Conservation (phyloP, 1,140 invertebrate species). For the Nautilus pompilius region DNA sequence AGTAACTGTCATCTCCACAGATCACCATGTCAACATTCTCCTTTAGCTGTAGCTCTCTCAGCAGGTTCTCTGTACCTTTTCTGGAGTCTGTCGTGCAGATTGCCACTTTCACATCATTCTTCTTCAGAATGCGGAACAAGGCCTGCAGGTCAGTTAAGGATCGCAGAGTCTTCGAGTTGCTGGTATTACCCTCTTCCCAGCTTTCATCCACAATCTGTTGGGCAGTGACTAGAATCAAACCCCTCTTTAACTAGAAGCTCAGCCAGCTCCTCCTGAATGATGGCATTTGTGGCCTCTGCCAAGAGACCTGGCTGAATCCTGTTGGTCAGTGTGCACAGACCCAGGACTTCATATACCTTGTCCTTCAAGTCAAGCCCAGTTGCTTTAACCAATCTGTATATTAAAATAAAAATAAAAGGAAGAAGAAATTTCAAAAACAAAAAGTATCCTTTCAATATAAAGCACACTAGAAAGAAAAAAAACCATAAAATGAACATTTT, state of each 20-base stretch:
- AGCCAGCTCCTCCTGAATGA: constrained; percentile 45
- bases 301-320: constrained; percentile 54
- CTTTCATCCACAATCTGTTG: constrained; percentile 25
- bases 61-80: constrained; percentile 44
- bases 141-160: constrained; percentile 49
- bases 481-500: too few species aligned
- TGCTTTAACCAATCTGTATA: constrained; percentile 33
- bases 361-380: constrained; percentile 37
- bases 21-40: constrained; percentile 53
- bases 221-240: constrained; percentile 25
- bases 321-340: constrained; percentile 44
- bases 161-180: constrained; percentile 38
- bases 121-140: constrained; percentile 53
- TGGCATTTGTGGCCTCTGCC: constrained; percentile 53
- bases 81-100: constrained; percentile 57
- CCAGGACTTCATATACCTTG: constrained; percentile 54
- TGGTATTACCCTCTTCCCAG: constrained; percentile 37
- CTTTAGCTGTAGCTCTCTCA: constrained; percentile 43
- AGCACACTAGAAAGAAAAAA: too few species aligned
- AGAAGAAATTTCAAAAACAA: too few species aligned
- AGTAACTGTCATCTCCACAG: constrained; percentile 57
- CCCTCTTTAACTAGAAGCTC: constrained; percentile 50
- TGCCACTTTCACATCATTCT: constrained; percentile 56
- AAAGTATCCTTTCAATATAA: too few species aligned
- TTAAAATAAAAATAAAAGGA: constrained; percentile 11